Evolutionary conservation across 1,140 invertebrate species (phyloP), one percentile per base, ranked within the genome.

Genomic region (Drosophila kepulauana): DNA sequence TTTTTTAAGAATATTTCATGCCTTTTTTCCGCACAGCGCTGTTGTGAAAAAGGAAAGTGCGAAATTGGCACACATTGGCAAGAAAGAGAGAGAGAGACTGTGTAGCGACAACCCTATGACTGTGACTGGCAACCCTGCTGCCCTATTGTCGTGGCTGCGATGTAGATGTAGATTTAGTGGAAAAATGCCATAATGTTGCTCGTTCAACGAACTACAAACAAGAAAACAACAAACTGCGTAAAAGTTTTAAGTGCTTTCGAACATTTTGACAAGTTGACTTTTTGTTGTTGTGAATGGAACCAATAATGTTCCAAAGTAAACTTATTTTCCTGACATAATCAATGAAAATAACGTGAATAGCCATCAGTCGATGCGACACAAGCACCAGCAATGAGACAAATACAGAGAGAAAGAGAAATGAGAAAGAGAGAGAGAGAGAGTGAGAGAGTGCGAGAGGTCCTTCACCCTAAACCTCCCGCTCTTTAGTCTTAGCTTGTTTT

Each of bases 171-270:
- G 78, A 75, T 78, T 73, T 78, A 79, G 79, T 79, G 71, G 59
- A 84, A 76, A 76, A 82, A 77, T 74, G 63, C 65, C 72, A 67
- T 77, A 82, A 82, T 79, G 72, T 69, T 46, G 57, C 33, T 41
- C 33, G 33, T 41, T 1, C 25, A 30, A 16, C 76, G 70, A 82
- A 82, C 72, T 79, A 79, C 58, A 72, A 73, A 70, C 76, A 82
- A 76, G 73, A 77, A 79, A 79, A 82, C 72, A 77, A 63, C 71
- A 70, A 75, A 67, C 56, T 84, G 81, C 69, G 76, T 76, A 71
- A 84, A 84, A 84, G 57, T 84, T 84, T 82, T 84, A 82, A 84
- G 80, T 84, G 81, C 81, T 84, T 82, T 79, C 61, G 69, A 84
- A 76, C 77, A 79, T 82, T 82, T 84, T 84, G 81, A 84, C 81